A percentile compares a stretch with the other conserved stretches of the same genome.
phyloP scores from a whole-genome alignment of 2,888 invertebrate genomes.

The Eupithecia exiguata region DNA sequence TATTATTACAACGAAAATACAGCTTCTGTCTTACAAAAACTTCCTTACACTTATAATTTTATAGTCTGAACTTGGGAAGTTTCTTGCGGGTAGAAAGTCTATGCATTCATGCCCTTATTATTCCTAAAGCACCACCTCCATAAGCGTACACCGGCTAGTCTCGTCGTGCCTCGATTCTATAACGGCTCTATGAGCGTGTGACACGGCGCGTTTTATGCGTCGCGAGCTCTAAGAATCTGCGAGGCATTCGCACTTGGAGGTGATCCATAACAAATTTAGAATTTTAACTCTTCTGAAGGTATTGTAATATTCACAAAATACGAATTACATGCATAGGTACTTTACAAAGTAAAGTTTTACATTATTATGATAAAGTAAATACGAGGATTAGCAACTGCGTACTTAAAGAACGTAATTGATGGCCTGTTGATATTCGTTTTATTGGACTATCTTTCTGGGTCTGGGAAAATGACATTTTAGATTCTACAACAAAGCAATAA shows the following conservation, averaged over 20 bases:
- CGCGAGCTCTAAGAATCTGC: no score
- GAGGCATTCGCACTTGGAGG: not conserved
- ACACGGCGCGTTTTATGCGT: not conserved
- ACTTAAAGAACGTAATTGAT: not conserved
- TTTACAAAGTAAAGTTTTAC: not conserved
- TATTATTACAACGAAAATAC: not conserved
- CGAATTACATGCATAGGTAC: not conserved
- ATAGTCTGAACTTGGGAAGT: not conserved
- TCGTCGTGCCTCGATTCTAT: not conserved
- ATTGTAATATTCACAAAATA: not conserved
- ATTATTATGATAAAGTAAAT: not conserved
- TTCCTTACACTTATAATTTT: not conserved
- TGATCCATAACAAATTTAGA: not conserved
- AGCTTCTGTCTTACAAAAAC: conserved; percentile 1
- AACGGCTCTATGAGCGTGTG: not conserved
- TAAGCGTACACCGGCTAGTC: not conserved
- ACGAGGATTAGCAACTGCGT: not conserved
- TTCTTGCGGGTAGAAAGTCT: not conserved
- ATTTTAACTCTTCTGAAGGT: not conserved
- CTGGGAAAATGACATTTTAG: no score
- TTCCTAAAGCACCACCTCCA: not conserved
- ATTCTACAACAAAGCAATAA: no score
- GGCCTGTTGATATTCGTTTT: no score
- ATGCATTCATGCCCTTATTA: not conserved
- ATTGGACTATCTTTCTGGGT: no score